Conservation (phyloP, 2,113 vertebrate species). For the Osmerus eperlanus region DNA sequence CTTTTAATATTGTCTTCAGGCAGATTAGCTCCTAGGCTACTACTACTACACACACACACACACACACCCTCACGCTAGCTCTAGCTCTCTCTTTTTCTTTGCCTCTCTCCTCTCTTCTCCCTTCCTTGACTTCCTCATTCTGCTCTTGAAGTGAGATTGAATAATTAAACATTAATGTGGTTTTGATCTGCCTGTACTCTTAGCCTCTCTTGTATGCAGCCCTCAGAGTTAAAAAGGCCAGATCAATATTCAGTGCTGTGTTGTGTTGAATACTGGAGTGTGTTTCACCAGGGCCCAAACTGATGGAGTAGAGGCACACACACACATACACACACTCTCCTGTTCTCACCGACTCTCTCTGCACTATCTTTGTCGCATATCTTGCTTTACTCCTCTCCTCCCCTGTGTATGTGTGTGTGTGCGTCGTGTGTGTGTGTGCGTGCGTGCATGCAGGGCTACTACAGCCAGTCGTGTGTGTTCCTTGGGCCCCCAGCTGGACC, state of each 20-base stretch:
- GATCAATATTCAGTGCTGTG: conserved; percentile 44
- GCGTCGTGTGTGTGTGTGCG: conserved; percentile 4
- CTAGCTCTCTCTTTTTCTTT: conserved; percentile 28
- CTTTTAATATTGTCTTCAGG: conserved; percentile 20
- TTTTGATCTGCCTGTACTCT: conserved; percentile 59
- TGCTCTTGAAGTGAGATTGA: conserved; percentile 50
- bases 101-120: not conserved
- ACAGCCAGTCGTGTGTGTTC: conserved; percentile 61
- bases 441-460: conserved; percentile 3
- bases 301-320: not conserved
- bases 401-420: not conserved
- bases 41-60: conserved; percentile 1
- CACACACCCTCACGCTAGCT: conserved; percentile 16
- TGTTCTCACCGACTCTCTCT: not conserved
- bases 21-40: conserved; percentile 21
- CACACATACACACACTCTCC: conserved; percentile 6
- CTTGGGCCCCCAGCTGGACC: conserved; percentile 70
- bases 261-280: conserved; percentile 37
- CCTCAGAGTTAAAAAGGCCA: conserved; percentile 31
- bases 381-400: conserved; percentile 18
- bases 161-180: conserved; percentile 73
- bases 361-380: not conserved
- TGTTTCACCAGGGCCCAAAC: conserved; percentile 21
- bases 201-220: conserved; percentile 48
- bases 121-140: conserved; percentile 25